These are phyloP conservation scores for Eira barbara DNA, from an alignment of 2,113 vertebrate species.

Conservation along the genomic window DNA sequence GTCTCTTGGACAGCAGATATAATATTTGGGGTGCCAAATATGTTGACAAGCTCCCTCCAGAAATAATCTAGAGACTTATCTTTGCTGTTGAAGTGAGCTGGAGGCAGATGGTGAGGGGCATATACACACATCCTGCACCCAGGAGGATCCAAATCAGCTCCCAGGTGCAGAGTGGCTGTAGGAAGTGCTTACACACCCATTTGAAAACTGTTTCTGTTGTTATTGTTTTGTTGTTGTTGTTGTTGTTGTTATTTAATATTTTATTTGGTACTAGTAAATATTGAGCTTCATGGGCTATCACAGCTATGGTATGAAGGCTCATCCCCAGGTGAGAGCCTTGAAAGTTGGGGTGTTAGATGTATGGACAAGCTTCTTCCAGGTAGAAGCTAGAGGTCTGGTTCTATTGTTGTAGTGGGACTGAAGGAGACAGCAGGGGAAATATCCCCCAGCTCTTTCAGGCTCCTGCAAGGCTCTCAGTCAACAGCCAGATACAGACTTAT, in stretches of 20 bases:
- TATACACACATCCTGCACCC: neutral
- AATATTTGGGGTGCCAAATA: neutral
- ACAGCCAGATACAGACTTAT: neutral
- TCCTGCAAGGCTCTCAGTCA: neutral
- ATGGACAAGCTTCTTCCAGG: neutral
- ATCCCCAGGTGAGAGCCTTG: neutral
- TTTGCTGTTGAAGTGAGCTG: neutral
- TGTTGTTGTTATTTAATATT: neutral
- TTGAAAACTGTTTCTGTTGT: neutral
- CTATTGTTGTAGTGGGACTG: neutral
- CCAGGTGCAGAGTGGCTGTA: neutral
- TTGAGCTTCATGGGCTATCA: neutral
- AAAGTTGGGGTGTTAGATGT: neutral
- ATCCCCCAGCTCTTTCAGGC: neutral
- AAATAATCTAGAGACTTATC: neutral
- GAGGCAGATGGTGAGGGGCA: neutral
- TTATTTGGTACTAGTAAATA: neutral
- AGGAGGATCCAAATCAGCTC: neutral
- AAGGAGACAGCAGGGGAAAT: neutral
- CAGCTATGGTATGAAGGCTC: neutral
- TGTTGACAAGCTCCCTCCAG: neutral
- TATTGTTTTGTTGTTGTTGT: neutral
- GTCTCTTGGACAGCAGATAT: neutral
- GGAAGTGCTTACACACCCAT: neutral
- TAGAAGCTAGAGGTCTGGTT: neutral